Conservation (phyloP, 2,888 invertebrate species). For the Bimastos eiseni region DNA sequence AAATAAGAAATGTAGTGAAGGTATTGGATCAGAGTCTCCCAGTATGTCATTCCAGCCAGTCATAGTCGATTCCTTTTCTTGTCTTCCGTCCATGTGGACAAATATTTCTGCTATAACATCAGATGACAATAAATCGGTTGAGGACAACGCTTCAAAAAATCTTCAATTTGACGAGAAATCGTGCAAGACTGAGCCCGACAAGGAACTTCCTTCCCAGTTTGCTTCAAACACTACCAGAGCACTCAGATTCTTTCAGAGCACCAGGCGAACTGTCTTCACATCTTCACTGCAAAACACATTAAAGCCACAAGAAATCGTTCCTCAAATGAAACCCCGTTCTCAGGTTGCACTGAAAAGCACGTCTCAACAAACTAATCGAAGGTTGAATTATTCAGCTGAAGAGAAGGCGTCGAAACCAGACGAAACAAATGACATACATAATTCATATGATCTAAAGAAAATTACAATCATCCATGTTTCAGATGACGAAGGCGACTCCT, state of each 20-base stretch:
- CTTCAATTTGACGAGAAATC: neutral
- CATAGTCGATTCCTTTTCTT: conserved; percentile 16
- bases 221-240: neutral
- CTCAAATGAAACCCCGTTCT: neutral
- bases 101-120: neutral
- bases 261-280: neutral
- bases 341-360: conserved; percentile 5
- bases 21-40: neutral
- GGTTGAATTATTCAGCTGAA: neutral
- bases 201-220: neutral
- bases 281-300: neutral
- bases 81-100: conserved; percentile 9
- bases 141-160: neutral
- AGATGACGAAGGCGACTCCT: neutral
- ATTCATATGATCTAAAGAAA: neutral
- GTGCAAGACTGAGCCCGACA: neutral
- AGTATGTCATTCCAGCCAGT: neutral
- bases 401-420: neutral
- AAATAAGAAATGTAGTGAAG: neutral
- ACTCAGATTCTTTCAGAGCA: conserved; percentile 15
- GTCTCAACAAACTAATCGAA: neutral
- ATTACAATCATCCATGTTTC: neutral
- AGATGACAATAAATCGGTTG: neutral
- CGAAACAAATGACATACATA: neutral
- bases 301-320: neutral